Evolutionary conservation across 2,888 invertebrate genomes (phyloP).

Genomic region (Anthrax anthrax): DNA sequence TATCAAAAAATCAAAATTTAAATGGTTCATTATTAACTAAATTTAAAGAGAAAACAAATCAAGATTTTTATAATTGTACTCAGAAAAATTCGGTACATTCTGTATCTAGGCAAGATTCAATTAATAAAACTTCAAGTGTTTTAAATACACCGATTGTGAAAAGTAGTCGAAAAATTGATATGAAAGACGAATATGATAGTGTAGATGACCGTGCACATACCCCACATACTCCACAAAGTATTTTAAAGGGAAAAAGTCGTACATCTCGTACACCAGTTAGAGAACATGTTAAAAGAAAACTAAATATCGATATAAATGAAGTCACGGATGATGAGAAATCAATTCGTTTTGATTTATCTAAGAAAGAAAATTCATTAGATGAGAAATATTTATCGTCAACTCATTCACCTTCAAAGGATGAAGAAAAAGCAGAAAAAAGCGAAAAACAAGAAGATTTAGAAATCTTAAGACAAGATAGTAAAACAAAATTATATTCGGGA

Average conservation of each 20-base stretch:
- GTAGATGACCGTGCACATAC: conserved; percentile 4
- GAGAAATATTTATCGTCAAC: too few relatives aligned
- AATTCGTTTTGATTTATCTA: conserved; percentile 9
- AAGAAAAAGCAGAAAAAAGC: too few relatives aligned
- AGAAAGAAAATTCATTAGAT: neutral
- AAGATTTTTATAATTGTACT: neutral
- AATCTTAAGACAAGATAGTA: too few relatives aligned
- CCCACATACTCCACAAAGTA: conserved; percentile 9
- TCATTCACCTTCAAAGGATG: too few relatives aligned
- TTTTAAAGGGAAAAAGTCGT: conserved; percentile 7
- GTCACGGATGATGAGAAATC: conserved; percentile 10
- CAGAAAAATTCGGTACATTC: neutral
- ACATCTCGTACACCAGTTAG: neutral
- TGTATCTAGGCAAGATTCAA: neutral
- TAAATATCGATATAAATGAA: neutral
- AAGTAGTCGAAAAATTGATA: conserved; percentile 3
- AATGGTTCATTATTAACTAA: conserved; percentile 8
- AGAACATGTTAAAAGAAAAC: neutral
- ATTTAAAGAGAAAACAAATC: conserved; percentile 4
- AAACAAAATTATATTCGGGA: neutral
- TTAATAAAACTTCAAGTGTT: neutral
- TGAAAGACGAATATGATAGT: conserved; percentile 1
- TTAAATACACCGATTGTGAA: conserved; percentile 12
- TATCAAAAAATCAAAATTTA: neutral
- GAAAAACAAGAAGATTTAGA: too few relatives aligned